Evolutionary conservation across 2,113 vertebrate species (phyloP).

Genomic region (Pedetes capensis): DNA sequence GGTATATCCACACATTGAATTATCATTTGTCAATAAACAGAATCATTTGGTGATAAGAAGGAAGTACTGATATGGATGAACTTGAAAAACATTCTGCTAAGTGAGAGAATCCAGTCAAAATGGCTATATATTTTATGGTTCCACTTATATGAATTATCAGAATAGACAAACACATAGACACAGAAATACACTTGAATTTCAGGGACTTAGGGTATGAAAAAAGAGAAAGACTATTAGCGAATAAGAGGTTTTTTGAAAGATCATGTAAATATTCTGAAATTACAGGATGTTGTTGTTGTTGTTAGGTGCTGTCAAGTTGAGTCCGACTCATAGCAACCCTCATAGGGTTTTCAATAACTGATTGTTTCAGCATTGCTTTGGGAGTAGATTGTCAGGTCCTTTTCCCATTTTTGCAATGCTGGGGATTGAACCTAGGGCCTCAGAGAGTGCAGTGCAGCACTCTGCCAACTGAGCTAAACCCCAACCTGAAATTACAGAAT

Average conservation of each 20-base stretch:
- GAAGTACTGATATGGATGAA: background rate
- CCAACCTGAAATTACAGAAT: background rate
- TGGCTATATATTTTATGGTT: background rate
- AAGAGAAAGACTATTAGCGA: accelerated
- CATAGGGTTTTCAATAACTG: too few relatives aligned
- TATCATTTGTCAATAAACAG: background rate
- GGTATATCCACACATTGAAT: background rate
- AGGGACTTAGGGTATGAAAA: background rate
- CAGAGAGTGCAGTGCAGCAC: too few relatives aligned
- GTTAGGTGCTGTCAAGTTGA: too few relatives aligned
- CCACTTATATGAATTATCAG: background rate
- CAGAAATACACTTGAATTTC: background rate
- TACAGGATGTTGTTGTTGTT: too few relatives aligned
- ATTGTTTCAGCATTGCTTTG: too few relatives aligned
- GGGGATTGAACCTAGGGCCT: too few relatives aligned
- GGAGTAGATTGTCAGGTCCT: too few relatives aligned
- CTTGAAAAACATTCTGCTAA: background rate
- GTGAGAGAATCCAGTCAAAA: background rate
- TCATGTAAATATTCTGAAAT: background rate
- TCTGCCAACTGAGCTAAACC: too few relatives aligned
- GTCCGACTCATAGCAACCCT: too few relatives aligned
- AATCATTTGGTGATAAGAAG: background rate
- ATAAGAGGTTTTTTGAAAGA: background rate
- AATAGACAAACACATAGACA: background rate
- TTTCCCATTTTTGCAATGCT: too few relatives aligned